Percentiles rank a stretch among this genome's conserved stretches.
Conservation (phyloP, 2,797 vertebrate genomes). For the Myotis planiceps region DNA sequence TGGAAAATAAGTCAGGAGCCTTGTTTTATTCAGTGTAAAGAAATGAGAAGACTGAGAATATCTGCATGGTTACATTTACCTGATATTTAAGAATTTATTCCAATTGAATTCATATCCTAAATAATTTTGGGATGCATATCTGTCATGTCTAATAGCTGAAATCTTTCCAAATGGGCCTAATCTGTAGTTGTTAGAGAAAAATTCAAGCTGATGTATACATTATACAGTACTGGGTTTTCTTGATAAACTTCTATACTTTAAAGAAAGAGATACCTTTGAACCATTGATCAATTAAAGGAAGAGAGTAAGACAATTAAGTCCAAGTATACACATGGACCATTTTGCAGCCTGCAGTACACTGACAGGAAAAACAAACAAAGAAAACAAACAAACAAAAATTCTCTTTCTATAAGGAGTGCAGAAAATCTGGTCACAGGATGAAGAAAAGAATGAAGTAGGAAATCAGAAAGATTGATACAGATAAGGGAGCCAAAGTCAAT, state of each 20-base stretch:
- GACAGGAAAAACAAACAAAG: neutral
- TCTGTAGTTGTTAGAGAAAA: conserved; percentile 78
- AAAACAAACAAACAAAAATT: neutral
- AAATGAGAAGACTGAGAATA: neutral
- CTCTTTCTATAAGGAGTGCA: neutral
- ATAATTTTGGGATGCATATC: neutral
- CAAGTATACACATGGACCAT: neutral
- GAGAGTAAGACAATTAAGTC: conserved; percentile 28
- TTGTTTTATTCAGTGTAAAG: neutral
- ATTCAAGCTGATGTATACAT: conserved; percentile 47
- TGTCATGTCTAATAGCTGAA: conserved; percentile 7
- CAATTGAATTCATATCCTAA: conserved; percentile 15
- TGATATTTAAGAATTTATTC: neutral
- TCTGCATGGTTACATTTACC: neutral
- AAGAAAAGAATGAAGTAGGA: neutral
- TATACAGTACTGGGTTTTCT: conserved; percentile 48
- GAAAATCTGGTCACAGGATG: neutral
- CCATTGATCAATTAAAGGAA: conserved; percentile 75
- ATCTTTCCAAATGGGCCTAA: conserved; percentile 76
- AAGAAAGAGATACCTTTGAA: conserved; percentile 69
- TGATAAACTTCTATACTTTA: conserved; percentile 64
- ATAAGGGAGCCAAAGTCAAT: neutral
- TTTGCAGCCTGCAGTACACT: conserved; percentile 38
- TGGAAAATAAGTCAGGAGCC: neutral
- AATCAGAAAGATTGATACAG: neutral